These are phyloP conservation scores for Caenorhabditis inopinata DNA, from an alignment of 1,140 invertebrate species.

Conservation along the genomic window DNA sequence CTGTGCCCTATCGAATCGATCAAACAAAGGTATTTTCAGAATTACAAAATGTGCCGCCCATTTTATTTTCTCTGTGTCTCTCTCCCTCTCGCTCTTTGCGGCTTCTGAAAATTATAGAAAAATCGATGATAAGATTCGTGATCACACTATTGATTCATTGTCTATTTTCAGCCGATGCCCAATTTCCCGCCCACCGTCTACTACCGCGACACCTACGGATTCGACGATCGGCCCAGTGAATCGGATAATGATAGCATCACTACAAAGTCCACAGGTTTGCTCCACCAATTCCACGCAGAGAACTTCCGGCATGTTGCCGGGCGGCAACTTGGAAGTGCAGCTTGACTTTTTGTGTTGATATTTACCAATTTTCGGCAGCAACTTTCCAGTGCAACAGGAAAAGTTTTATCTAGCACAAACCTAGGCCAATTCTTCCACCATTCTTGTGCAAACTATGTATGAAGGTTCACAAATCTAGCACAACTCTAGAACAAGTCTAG, in stretches of 20 bases:
- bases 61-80: not conserved
- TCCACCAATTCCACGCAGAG: no score
- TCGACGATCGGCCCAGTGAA: conserved; percentile 48
- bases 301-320: no score
- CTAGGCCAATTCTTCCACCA: no score
- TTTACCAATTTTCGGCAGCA: no score
- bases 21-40: conserved; percentile 36
- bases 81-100: not conserved
- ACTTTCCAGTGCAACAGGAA: no score
- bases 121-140: not conserved
- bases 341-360: no score
- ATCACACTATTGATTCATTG: not conserved
- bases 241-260: conserved; percentile 53
- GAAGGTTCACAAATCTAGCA: no score
- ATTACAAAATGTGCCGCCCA: conserved; percentile 21
- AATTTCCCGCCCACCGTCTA: conserved; percentile 64
- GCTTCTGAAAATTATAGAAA: not conserved
- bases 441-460: no score
- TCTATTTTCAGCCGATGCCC: conserved; percentile 49
- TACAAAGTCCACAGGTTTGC: conserved; percentile 60
- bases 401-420: no score
- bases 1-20: conserved; percentile 18
- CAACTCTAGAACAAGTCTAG: no score
- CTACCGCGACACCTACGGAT: conserved; percentile 62
- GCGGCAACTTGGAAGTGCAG: no score